A percentile compares a stretch with the other conserved stretches of the same genome.
Evolutionary conservation across 2,888 invertebrate genomes (phyloP).

Genomic region (Amblyjoppa fuscipennis): DNA sequence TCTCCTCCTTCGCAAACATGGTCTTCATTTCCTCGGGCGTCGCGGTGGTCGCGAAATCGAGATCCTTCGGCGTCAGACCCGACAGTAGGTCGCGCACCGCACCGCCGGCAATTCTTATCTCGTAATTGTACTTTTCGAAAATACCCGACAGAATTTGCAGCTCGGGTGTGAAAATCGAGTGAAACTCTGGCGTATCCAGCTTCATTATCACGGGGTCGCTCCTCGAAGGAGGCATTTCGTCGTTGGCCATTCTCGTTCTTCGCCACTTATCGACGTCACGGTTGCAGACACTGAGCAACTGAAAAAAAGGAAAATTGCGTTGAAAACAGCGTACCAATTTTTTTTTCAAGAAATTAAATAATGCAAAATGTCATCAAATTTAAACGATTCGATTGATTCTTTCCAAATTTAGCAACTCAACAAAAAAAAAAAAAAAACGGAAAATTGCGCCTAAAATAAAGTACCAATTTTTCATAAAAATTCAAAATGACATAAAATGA

Average conservation of each 20-base stretch:
- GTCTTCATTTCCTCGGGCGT: slow-evolving; percentile 98
- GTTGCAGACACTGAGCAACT: slow-evolving; percentile 32
- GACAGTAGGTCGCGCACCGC: slow-evolving; percentile 96
- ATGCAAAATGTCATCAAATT: no score
- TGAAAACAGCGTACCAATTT: no score
- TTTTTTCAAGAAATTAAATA: no score
- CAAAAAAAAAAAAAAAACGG: no score
- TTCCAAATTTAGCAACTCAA: no score
- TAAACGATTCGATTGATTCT: no score
- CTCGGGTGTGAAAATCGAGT: slow-evolving; percentile 93
- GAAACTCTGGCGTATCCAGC: slow-evolving; percentile 91
- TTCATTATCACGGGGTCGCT: slow-evolving; percentile 90
- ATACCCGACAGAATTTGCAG: slow-evolving; percentile 89
- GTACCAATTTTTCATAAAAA: no score
- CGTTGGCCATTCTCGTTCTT: slow-evolving; percentile 66
- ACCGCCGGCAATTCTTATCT: slow-evolving; percentile 98
- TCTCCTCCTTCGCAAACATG: slow-evolving; percentile 93
- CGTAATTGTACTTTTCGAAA: slow-evolving; percentile 93
- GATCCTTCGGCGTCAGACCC: slow-evolving; percentile 93
- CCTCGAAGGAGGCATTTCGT: slow-evolving; percentile 83
- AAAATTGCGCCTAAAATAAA: no score
- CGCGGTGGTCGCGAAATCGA: slow-evolving; percentile 99
- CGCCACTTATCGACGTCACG: slow-evolving; percentile 71
- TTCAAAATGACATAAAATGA: no score
- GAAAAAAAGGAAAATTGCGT: background rate